Base-by-base conservation (phyloP, 2,797 vertebrate species). In the Catamblyrhynchus diadema region DNA sequence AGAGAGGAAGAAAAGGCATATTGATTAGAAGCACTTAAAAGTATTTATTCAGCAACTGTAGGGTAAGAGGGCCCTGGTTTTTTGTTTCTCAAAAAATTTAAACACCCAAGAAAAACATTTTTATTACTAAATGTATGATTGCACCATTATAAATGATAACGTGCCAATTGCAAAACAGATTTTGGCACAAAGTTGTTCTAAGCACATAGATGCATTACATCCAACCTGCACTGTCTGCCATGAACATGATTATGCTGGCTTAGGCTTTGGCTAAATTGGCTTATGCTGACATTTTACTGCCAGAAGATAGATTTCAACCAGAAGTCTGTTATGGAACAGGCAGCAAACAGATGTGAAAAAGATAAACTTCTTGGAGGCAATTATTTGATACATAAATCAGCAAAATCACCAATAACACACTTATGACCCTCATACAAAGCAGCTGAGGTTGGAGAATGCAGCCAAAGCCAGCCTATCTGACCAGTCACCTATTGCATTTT, bases 331-430 rank as follows among this genome's bases (percentile, higher is more conserved):
- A 84, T 32, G 45, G 57, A 95, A 85, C 48, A 94, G 74, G 79
- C 73, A 81, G 45, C 16, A 82, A 90, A 86, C 66, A 94, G 75
- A 95, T 92, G 78, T 95, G 81, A 65, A 89, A 95, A 94, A 3
- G 4, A 67, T 23, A 66, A 66, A 81, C 24, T 60, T 86, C 62
- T 37, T 88, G 59, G 50, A 91, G 51, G 65, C 50, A 84, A 90
- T 78, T 92, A 78, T 50, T 89, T 71, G n/a, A 87, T 61, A 71
- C 11, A 57, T 85, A 95, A 80, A 94, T 84, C 64, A 64, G 17
- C 27, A 85, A 91, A 67, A 73, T 69, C 53, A 87, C 33, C 42
- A 61, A 53, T 70, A 79, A 84, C 51, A 77, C 18, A 44, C 8
- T 67, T 84, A 67, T 0, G 2, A 3, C 4, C 18, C 30, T 93